These are phyloP conservation scores for Drosophila melanogaster DNA, from an alignment of 1,140 invertebrate genomes.

Conservation along the genomic window Release_6_plus_ISO1_MT NT_033777.3:25341001-25341500, in stretches of 20 bases:
- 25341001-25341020: conserved; percentile 60
- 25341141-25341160: conserved; percentile 69
- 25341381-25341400: conserved; percentile 29
- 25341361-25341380: conserved; percentile 42
- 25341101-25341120: conserved; percentile 27
- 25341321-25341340: conserved; percentile 68
- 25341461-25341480: conserved; percentile 68
- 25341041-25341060: conserved; percentile 35
- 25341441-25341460: conserved; percentile 56
- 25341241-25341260: conserved; percentile 74
- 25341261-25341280: conserved; percentile 73
- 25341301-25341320: conserved; percentile 75
- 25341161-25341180: conserved; percentile 63
- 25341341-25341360: conserved; percentile 60
- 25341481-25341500: conserved; percentile 69
- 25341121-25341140: conserved; percentile 57
- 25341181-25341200: no score
- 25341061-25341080: neutral
- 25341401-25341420: conserved; percentile 75
- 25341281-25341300: conserved; percentile 75
- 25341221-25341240: conserved; percentile 40
- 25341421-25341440: conserved; percentile 66
- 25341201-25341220: neutral
- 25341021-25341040: conserved; percentile 60
- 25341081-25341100: conserved; percentile 15